phyloP scores from a whole-genome alignment of 2,113 vertebrate genomes.

The Furnarius figulus region DNA sequence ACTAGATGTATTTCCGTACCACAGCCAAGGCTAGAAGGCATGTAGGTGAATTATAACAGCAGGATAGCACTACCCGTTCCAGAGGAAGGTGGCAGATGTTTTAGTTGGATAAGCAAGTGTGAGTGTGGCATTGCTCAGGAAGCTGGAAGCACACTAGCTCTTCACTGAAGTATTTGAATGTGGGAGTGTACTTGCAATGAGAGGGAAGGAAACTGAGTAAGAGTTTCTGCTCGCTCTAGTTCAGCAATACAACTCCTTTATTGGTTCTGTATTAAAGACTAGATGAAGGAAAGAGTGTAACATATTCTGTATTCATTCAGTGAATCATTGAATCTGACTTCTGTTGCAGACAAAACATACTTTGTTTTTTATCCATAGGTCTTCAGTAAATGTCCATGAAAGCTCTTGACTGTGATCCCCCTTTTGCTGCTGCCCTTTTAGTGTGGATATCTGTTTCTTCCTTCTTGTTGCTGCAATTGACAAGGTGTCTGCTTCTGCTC shows the following conservation, averaged over 20 bases:
- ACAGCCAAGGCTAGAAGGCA: neutral
- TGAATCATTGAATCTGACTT: neutral
- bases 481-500: neutral
- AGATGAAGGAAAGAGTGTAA: neutral
- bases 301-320: neutral
- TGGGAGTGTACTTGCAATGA: neutral
- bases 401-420: neutral
- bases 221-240: neutral
- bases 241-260: neutral
- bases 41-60: neutral
- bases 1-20: neutral
- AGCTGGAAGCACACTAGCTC: neutral
- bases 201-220: neutral
- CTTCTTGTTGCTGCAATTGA: neutral
- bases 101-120: neutral
- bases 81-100: neutral
- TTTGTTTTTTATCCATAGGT: slow-evolving; percentile 11
- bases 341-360: neutral
- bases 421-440: neutral
- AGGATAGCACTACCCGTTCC: neutral
- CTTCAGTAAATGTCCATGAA: neutral
- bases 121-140: neutral
- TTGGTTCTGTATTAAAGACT: neutral
- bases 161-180: neutral
- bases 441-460: neutral